Evolutionary conservation across 2,888 invertebrate species (phyloP).

Genomic region (Habroteleia sp.): DNA sequence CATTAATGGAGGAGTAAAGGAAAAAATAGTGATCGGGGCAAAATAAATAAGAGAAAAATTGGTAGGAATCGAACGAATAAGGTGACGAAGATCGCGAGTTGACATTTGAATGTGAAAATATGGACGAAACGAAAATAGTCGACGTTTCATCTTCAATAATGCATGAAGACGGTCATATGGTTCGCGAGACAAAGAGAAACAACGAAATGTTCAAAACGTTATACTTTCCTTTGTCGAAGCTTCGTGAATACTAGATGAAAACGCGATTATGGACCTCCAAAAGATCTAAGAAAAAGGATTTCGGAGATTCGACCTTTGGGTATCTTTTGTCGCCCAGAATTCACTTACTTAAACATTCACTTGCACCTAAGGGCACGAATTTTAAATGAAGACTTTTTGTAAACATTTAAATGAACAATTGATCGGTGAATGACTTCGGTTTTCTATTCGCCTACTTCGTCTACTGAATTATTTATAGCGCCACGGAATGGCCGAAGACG

Average conservation of each 20-base stretch:
- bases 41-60: constrained; percentile 3
- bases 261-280: constrained; percentile 44
- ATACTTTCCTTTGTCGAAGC: constrained; percentile 37
- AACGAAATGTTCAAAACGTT: constrained; percentile 23
- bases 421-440: constrained; percentile 1
- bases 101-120: constrained; percentile 78
- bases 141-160: constrained; percentile 74
- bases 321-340: constrained; percentile 18
- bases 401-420: constrained; percentile 22
- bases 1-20: neutral
- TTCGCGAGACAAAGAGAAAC: constrained; percentile 42
- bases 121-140: constrained; percentile 77
- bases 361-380: constrained; percentile 1
- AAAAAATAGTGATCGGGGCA: neutral
- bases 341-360: constrained; percentile 15
- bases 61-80: constrained; percentile 5
- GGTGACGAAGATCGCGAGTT: constrained; percentile 5
- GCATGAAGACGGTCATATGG: constrained; percentile 68
- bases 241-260: constrained; percentile 50
- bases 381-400: constrained; percentile 2
- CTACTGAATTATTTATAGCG: constrained; percentile 20
- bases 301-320: constrained; percentile 1
- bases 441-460: constrained; percentile 8
- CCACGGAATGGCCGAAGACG: too few relatives aligned
- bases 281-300: constrained; percentile 19